phyloP scores from a whole-genome alignment of 2,888 invertebrate species.

The Clivina fossor region DNA sequence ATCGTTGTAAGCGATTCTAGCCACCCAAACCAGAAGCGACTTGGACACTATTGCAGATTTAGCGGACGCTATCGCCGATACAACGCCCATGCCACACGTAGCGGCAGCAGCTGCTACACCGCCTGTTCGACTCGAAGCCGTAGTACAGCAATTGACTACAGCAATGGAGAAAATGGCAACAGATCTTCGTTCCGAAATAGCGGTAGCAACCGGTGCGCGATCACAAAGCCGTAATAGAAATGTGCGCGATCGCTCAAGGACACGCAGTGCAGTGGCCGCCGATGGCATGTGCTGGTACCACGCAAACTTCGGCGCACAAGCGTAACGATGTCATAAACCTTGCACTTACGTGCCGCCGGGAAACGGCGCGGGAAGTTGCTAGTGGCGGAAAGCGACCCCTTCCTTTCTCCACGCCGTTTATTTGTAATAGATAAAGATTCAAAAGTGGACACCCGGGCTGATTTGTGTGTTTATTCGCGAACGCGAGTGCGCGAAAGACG shows the following conservation, averaged over 20 bases:
- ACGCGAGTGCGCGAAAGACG: not conserved
- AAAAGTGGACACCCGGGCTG: conserved; percentile 3
- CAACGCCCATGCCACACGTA: not conserved
- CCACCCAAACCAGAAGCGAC: conserved; percentile 2
- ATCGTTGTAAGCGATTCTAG: conserved; percentile 21
- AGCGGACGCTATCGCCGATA: conserved; percentile 5
- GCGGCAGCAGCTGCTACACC: not conserved
- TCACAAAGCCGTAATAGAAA: not conserved
- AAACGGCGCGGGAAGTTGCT: not conserved
- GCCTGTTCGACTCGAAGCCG: not conserved
- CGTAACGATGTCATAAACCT: not conserved
- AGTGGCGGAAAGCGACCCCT: conserved; percentile 1
- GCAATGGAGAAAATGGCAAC: not conserved
- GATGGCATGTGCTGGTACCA: conserved; percentile 3
- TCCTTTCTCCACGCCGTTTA: conserved; percentile 4
- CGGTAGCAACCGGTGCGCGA: not conserved
- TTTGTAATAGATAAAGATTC: not conserved
- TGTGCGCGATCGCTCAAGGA: not conserved
- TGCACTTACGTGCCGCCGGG: not conserved
- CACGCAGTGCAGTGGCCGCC: not conserved
- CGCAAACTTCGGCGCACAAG: not conserved
- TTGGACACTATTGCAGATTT: conserved; percentile 11
- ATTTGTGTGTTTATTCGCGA: conserved; percentile 1
- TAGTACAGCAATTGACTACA: not conserved
- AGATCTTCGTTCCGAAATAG: not conserved